Base-by-base conservation (phyloP, 2,797 vertebrate genomes). In the Pantherophis vulpinus region DNA sequence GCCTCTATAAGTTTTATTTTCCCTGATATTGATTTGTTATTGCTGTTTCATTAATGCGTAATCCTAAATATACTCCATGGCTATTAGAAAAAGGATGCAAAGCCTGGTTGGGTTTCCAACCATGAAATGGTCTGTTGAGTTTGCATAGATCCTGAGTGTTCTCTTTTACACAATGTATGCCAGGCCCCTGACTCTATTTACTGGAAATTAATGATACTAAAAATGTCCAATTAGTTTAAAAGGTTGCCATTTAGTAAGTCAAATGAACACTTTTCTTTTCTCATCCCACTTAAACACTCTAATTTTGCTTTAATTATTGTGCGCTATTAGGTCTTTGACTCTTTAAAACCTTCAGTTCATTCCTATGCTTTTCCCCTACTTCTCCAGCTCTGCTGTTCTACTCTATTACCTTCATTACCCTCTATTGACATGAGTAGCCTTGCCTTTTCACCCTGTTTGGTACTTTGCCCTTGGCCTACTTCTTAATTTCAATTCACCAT, bases 161-260 rank as follows among this genome's bases (percentile, higher is more conserved):
- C 1, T 32, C 4, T 87, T 87, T 60, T 91, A 89, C 86, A 88
- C n/a, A 79, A 29, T 51, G 58, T 88, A 92, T 92, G 86, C 86
- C 70, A 88, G 88, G 47, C n/a, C 59, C 42, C 66, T 88, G 70
- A 92, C 86, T 92, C 91, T 92, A 66, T 94, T 94, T 93, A 93
- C 90, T 92, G 93, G 90, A 93, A 93, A 89, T 86, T 93, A 92
- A 86, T 93, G 91, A 93, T 90, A 91, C 89, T 92, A 91, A 94
- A 92, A 94, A 74, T 92, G 89, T 94, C 89, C 83, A 94, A 91
- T 94, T 94, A 92, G 32, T 87, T 88, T 92, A 91, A 87, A 91
- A 91, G 90, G 70, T 94, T 92, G 91, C 70, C 59, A 23, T 91
- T 94, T 88, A 92, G 86, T 86, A 61, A 92, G 29, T 88, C 92